phyloP scores from a whole-genome alignment of 2,888 invertebrate genomes.

The Pheosia tremula region DNA sequence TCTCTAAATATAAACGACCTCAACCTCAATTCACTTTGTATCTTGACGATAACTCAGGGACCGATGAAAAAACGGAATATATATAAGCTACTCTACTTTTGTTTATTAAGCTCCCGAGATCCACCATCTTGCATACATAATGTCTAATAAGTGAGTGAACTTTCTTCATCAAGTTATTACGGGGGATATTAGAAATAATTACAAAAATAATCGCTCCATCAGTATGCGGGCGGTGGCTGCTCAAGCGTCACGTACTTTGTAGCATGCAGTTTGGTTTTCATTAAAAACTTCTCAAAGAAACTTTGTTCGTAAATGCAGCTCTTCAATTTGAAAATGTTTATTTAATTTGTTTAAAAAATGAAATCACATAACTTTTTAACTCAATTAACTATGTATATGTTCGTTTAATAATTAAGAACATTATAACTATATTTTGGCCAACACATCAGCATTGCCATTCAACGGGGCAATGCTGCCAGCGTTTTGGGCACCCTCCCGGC shows the following conservation, averaged over 20 bases:
- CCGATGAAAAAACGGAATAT: constrained; percentile 14
- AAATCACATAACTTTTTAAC: neutral
- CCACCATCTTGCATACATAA: constrained; percentile 40
- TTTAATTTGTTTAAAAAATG: neutral
- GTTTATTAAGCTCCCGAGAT: constrained; percentile 33
- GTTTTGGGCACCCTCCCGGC: no score
- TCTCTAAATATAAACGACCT: neutral
- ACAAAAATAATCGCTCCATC: constrained; percentile 45
- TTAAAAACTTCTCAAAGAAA: constrained; percentile 27
- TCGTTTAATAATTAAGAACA: no score
- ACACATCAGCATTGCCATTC: no score
- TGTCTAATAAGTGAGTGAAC: constrained; percentile 38
- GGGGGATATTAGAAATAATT: constrained; percentile 47
- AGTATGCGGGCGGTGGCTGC: constrained; percentile 35
- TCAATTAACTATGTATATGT: no score
- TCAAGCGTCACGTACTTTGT: constrained; percentile 16
- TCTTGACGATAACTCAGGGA: constrained; percentile 3
- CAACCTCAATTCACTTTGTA: constrained; percentile 11
- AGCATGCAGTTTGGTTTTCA: constrained; percentile 42
- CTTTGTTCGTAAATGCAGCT: constrained; percentile 25
- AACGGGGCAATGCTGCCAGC: no score
- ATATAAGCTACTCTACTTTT: constrained; percentile 18
- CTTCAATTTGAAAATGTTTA: neutral
- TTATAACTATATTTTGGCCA: no score
- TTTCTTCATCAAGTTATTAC: constrained; percentile 39